These are phyloP conservation scores for Drosophila multiciliata DNA, from an alignment of 2,888 invertebrate species.

Conservation along the genomic window DNA sequence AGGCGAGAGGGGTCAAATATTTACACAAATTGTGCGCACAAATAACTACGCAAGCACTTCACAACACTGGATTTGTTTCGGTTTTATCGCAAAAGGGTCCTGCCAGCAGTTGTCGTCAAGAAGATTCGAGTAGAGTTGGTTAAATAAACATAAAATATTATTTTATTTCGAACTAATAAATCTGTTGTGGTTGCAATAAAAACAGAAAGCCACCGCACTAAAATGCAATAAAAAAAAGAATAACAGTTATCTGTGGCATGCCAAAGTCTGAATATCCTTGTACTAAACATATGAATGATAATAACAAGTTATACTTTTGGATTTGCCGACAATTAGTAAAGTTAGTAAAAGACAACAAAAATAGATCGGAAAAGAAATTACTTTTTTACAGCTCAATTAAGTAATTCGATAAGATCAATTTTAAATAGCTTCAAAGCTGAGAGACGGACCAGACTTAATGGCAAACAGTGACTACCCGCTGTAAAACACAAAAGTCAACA, in stretches of 20 bases:
- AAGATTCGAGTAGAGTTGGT: constrained; percentile 24
- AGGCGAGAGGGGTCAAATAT: constrained; percentile 35
- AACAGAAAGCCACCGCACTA: constrained; percentile 56
- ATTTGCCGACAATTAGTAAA: background rate
- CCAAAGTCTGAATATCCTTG: constrained; percentile 13
- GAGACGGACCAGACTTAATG: background rate
- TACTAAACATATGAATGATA: background rate
- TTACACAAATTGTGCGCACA: constrained; percentile 56
- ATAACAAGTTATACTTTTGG: background rate
- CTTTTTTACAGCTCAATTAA: background rate
- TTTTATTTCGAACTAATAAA: constrained; percentile 72
- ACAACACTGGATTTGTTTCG: constrained; percentile 22
- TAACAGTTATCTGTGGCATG: background rate
- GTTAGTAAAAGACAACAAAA: background rate
- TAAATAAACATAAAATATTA: constrained; percentile 73
- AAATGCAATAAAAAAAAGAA: constrained; percentile 66
- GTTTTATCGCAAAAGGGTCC: constrained; percentile 6
- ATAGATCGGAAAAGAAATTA: background rate
- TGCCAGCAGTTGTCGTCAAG: background rate
- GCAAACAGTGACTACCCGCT: constrained; percentile 7
- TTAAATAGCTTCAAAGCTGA: background rate
- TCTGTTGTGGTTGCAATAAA: constrained; percentile 68
- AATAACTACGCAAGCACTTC: constrained; percentile 12
- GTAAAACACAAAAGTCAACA: constrained; percentile 66
- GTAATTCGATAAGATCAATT: background rate